Evolutionary conservation across 1,140 invertebrate species (phyloP), one percentile per base, ranked within the genome.

Genomic region (Ips nitidus): DNA sequence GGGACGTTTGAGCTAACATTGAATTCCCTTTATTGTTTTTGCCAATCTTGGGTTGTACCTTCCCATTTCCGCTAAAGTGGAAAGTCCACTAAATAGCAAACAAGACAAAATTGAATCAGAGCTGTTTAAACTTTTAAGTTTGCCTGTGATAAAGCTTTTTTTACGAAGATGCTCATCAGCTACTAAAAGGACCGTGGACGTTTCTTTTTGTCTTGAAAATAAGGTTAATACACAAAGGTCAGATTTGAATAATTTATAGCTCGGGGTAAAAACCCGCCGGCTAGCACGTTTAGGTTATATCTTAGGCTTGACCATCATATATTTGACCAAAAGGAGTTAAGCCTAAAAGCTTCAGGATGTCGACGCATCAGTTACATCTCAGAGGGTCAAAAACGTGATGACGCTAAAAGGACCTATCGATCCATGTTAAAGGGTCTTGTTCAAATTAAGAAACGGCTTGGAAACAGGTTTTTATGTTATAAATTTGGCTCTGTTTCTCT

Each of bases 191-290:
- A 22, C 22, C 22, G 22, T 22, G 22, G 22, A 22, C 22, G 22
- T 22, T 22, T 22, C 22, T 22, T 22, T 22, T 22, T 22, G 22
- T 22, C 22, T 22, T 22, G 22, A 22, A 55, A 36, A 36, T 2
- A 55, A 37, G n/a, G 52, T 6, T 55, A 55, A 5, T 37, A 8
- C n/a, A 55, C 6, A n/a, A 5, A 36, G 52, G n/a, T 55, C 52
- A 37, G 37, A 55, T 55, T 58, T 58, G 56, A 58, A 58, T 58
- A 41, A 58, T 58, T 58, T 58, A 41, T 58, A 58, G 40, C 41
- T 40, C 1, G 58, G 50, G 37, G 8, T 55, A 36, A 38, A 37
- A 55, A 5, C 52, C 52, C 3, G 2, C 6, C 8, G 52, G 8
- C 5, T 6, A 55, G n/a, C 52, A 55, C 52, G 52, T 55, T 55